Base-by-base conservation (phyloP, 2,888 invertebrate genomes). In the Zaprionus lineosus region DNA sequence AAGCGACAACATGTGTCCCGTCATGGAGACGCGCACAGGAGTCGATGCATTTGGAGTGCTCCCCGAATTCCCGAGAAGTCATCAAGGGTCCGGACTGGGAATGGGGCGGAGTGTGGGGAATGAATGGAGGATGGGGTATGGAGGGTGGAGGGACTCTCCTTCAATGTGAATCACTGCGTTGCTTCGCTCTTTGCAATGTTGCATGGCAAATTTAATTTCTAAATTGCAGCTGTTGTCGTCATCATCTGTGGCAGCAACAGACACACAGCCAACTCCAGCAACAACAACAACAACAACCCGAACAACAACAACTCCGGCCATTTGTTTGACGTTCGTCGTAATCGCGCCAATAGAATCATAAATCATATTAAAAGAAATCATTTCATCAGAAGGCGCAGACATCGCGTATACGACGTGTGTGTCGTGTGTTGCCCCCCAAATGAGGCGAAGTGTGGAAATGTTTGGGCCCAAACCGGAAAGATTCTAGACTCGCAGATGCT, bases 181-280 rank as follows among this genome's bases (percentile, higher is more conserved):
- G 44, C 24, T 68, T 53, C 36, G 57, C 52, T 37, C 61, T 63
- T 66, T 84, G 21, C 64, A 84, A 83, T 86, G 81, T 84, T 86
- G 86, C 86, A 85, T 86, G 85, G 86, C 73, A 84, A 86, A 85
- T 85, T 85, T 77, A 78, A 86, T 85, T 86, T 85, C 86, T 82
- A 85, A 85, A 85, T 86, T 86, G 85, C 86, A 85, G 81, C 86
- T 85, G 86, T 84, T 82, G 84, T 75, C 70, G 68, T 66, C 65
- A 57, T 60, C 55, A 51, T 9, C 60, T 43, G 11, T 41, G 43
- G n/a, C 24, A 46, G 8, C 24, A 63, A 2, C 28, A 24, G 1
- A 8, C 46, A 9, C 33, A 46, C 14, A 16, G 21, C 29, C 37
- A 44, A 33, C 57, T 3, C 6, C 21, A 24, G 6, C 36, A 21